These are phyloP conservation scores for Amiota minor DNA, from an alignment of 2,888 invertebrate genomes.

Conservation along the genomic window DNA sequence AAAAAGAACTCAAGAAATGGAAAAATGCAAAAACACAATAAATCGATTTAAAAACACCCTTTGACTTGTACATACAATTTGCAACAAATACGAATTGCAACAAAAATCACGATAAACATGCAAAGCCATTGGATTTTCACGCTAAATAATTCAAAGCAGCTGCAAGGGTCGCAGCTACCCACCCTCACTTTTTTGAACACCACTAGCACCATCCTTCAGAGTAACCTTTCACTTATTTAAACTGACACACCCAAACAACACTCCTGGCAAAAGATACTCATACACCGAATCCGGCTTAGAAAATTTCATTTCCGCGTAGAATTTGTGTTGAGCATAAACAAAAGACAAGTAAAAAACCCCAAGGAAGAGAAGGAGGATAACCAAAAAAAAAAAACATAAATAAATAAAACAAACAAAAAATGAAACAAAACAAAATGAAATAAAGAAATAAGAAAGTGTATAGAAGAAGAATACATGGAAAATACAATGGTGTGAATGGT, in stretches of 20 bases:
- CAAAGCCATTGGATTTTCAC: conserved; percentile 56
- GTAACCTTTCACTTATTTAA: conserved; percentile 4
- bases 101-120: conserved; percentile 58
- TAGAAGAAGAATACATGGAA: neutral
- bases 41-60: too few species aligned
- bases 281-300: conserved; percentile 4
- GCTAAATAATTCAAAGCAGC: conserved; percentile 26
- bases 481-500: neutral
- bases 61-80: conserved; percentile 28
- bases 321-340: conserved; percentile 15
- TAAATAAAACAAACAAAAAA: conserved; percentile 14
- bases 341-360: conserved; percentile 12
- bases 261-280: neutral
- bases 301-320: conserved; percentile 26
- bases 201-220: neutral
- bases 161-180: neutral
- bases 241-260: conserved; percentile 10
- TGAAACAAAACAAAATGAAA: conserved; percentile 15
- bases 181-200: too few species aligned
- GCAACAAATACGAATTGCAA: neutral
- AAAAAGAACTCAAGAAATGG: neutral
- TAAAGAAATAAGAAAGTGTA: neutral
- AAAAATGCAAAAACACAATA: too few species aligned
- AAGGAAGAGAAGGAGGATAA: neutral
- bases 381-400: neutral